Percentiles rank a stretch among this genome's conserved stretches.
Conservation (phyloP, 2,113 vertebrate species). For the Cnemophilus loriae region DNA sequence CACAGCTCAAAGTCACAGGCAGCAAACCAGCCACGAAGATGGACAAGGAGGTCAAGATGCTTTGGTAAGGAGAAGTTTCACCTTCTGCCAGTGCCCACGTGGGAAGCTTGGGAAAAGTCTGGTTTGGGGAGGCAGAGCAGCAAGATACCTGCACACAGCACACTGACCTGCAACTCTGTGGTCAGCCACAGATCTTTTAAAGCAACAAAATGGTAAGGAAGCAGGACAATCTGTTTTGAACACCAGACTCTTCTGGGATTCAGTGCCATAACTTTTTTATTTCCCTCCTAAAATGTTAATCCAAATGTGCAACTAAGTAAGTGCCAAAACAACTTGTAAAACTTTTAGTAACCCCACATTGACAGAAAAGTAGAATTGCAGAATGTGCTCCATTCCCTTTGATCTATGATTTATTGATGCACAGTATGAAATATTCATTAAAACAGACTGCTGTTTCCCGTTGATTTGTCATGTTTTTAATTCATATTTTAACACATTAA, state of each 20-base stretch:
- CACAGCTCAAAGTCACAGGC: neutral
- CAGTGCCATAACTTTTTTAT: neutral
- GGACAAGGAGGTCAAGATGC: neutral
- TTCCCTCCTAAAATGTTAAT: constrained; percentile 19
- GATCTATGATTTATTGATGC: constrained; percentile 74
- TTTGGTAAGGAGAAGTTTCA: neutral
- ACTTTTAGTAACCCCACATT: constrained; percentile 49
- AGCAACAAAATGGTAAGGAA: neutral
- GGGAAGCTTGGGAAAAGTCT: neutral
- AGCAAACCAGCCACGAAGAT: neutral
- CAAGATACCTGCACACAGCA: rapidly evolving
- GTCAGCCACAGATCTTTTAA: neutral
- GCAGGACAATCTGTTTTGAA: neutral
- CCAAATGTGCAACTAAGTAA: constrained; percentile 6
- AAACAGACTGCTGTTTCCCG: constrained; percentile 70
- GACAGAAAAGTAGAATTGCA: constrained; percentile 33
- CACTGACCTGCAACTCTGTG: neutral
- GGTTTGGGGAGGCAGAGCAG: neutral
- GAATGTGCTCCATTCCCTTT: constrained; percentile 33
- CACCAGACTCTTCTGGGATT: neutral
- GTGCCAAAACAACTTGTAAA: constrained; percentile 42
- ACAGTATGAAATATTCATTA: constrained; percentile 76
- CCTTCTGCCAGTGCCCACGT: neutral
- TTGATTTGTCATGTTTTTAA: constrained; percentile 77
- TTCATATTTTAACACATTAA: constrained; percentile 79